Conservation (phyloP, 2,113 vertebrate genomes). For the Stercorarius parasiticus region DNA sequence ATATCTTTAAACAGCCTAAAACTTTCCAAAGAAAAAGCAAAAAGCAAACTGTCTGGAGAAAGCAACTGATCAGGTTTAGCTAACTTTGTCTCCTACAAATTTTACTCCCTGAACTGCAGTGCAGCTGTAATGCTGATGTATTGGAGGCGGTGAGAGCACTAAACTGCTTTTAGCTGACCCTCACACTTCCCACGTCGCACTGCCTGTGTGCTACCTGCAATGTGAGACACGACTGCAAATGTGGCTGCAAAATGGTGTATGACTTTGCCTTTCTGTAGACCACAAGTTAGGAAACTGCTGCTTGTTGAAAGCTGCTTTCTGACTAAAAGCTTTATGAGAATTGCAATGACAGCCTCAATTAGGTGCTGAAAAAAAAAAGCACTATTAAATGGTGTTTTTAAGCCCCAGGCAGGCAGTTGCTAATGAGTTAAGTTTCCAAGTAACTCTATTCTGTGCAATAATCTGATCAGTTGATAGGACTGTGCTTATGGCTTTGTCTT, state of each 20-base stretch:
- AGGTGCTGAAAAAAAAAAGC: not conserved
- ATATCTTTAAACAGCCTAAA: not conserved
- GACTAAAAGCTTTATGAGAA: not conserved
- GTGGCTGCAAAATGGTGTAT: not conserved
- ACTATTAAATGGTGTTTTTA: not conserved
- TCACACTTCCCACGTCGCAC: not conserved
- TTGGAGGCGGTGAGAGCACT: not conserved
- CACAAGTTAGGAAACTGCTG: not conserved
- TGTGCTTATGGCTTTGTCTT: not conserved
- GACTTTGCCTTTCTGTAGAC: not conserved
- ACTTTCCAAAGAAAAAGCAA: not conserved
- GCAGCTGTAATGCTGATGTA: not conserved
- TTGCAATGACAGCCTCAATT: not conserved
- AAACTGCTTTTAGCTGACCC: constrained; percentile 14
- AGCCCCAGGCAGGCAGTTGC: not conserved
- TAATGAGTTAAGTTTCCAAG: not conserved
- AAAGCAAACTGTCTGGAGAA: not conserved
- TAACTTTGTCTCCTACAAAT: not conserved
- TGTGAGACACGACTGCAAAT: not conserved
- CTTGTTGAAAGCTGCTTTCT: not conserved
- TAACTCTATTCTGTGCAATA: not conserved
- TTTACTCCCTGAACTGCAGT: not conserved
- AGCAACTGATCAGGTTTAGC: not conserved
- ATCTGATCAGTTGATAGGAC: not conserved
- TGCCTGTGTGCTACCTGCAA: not conserved